Conservation (phyloP, 2,797 vertebrate species). For the Falco cherrug region DNA sequence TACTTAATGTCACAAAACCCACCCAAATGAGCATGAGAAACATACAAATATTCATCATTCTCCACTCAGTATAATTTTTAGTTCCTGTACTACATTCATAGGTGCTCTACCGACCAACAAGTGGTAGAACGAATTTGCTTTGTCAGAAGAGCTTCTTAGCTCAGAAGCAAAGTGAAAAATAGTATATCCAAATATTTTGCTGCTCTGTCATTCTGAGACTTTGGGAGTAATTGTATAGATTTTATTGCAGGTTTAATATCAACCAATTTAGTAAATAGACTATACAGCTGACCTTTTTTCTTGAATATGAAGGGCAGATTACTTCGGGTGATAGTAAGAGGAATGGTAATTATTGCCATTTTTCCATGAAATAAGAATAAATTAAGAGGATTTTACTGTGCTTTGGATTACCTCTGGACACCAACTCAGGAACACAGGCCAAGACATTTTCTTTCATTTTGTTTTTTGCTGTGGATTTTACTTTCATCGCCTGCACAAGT, state of each 20-base stretch:
- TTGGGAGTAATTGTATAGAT: not conserved
- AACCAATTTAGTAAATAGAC: not conserved
- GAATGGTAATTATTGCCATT: not conserved
- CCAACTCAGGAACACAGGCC: not conserved
- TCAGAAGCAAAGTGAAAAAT: not conserved
- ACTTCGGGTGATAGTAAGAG: not conserved
- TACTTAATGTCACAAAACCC: not conserved
- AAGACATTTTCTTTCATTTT: not conserved
- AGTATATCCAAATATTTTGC: not conserved
- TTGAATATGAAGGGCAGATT: not conserved
- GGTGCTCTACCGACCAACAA: not conserved
- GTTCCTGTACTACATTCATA: not conserved
- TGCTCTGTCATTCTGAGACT: not conserved
- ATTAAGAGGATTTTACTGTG: not conserved
- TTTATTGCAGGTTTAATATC: not conserved
- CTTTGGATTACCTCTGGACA: not conserved
- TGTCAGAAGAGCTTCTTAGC: not conserved
- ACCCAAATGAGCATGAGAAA: not conserved
- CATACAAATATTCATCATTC: accelerated
- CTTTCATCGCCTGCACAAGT: not conserved
- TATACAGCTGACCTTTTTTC: not conserved
- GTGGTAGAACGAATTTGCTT: not conserved
- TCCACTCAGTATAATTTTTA: not conserved
- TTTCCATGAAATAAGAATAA: not conserved
- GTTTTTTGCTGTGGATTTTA: not conserved